These are phyloP conservation scores for Heteropelma amictum DNA, from an alignment of 2,888 invertebrate genomes.

Conservation along the genomic window DNA sequence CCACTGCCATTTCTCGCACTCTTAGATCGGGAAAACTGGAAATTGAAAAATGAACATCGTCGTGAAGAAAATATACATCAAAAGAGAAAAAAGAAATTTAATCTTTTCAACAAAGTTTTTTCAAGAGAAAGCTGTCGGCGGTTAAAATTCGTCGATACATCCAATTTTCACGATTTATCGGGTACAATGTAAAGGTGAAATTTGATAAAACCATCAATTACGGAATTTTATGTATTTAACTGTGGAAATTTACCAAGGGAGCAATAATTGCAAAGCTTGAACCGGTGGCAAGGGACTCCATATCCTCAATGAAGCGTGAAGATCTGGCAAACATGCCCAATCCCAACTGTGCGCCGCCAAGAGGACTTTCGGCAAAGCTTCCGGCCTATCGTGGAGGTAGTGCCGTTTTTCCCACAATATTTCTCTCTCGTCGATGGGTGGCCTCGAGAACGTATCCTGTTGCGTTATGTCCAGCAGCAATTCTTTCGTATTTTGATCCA, in stretches of 20 bases:
- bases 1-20: slow-evolving; percentile 91
- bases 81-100: too few relatives aligned
- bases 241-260: slow-evolving; percentile 86
- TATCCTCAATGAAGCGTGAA: slow-evolving; percentile 91
- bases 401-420: slow-evolving; percentile 97
- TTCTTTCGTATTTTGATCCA: slow-evolving; percentile 90
- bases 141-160: too few relatives aligned
- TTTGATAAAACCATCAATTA: too few relatives aligned
- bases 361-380: slow-evolving; percentile 91
- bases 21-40: slow-evolving; percentile 93
- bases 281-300: slow-evolving; percentile 93
- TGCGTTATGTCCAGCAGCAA: slow-evolving; percentile 86
- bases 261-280: slow-evolving; percentile 93
- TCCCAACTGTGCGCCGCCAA: slow-evolving; percentile 95
- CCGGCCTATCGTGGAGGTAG: slow-evolving; percentile 90
- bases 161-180: too few relatives aligned
- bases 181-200: too few relatives aligned
- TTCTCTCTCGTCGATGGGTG: slow-evolving; percentile 85
- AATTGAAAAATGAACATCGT: background rate
- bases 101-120: too few relatives aligned
- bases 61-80: too few relatives aligned
- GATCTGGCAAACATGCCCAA: slow-evolving; percentile 90
- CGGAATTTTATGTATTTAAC: background rate
- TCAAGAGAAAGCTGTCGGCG: too few relatives aligned
- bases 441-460: slow-evolving; percentile 86